Base-by-base conservation (phyloP, 2,888 invertebrate genomes). In the Myopa testacea region DNA sequence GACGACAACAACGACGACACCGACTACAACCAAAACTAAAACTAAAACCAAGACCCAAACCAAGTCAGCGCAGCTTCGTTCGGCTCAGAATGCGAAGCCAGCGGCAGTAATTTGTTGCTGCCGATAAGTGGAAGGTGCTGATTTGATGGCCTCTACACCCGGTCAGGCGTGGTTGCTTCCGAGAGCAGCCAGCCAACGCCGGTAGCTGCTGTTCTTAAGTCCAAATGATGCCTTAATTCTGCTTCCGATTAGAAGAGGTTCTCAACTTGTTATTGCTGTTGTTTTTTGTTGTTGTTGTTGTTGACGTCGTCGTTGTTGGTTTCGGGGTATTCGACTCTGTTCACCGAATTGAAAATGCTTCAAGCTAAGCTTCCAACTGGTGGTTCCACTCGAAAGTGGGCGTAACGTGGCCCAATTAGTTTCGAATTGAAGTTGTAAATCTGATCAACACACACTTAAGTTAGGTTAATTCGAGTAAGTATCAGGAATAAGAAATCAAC, bases 211-310 rank as follows among this genome's bases (percentile, higher is more conserved):
- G 52, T 19, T 52, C 76, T 78, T 76, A 74, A 78, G 79, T 75
- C 75, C 75, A 78, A 80, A 79, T 78, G 76, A 81, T 78, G 78
- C 78, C 78, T 81, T 80, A 79, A 79, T 81, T 70, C 68, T n/a
- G 40, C 16, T 34, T 40, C 62, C n/a, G 75, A 75, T 75, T 58
- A 75, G 60, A 26, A 6, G 19, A 34, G 7, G 26, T 2, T 26
- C 26, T 26, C 26, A 26, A 1, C 1, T 26, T 26, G 26, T 26
- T 26, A 26, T 65, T 26, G 19, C 34, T 45, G 40, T n/a, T 68
- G n/a, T 19, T 65, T 65, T 65, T 68, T 37, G 6, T 34, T 10
- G 34, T 50, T 52, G 10, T 69, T 19, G 4, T 70, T 14, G 45
- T 45, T 45, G 10, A 37, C 55, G 16, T 50, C 16, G 10, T 55